Evolutionary conservation across 2,113 vertebrate genomes (phyloP).

Genomic region (Corapipo altera): DNA sequence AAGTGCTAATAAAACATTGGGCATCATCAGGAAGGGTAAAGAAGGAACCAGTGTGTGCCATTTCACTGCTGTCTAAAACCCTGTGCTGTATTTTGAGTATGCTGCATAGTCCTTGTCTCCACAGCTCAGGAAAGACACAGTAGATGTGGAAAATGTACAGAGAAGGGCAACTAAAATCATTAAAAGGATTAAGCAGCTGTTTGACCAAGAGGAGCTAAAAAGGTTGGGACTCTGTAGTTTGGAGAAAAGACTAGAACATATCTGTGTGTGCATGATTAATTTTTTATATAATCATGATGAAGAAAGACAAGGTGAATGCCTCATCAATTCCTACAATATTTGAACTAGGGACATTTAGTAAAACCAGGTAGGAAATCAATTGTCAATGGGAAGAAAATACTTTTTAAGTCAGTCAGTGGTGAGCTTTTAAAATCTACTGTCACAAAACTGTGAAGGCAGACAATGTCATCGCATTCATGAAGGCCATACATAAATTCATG

Average conservation of each 20-base stretch:
- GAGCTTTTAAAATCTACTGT: neutral
- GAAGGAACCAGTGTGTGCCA: neutral
- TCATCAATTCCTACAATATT: neutral
- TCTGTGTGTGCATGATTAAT: neutral
- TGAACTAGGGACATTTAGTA: neutral
- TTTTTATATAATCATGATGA: neutral
- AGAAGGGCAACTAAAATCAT: neutral
- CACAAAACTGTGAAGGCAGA: neutral
- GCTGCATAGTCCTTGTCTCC: neutral
- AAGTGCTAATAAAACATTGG: neutral
- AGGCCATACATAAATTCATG: neutral
- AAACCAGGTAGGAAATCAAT: neutral
- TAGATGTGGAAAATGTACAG: neutral
- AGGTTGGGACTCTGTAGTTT: neutral
- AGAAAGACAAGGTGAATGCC: neutral
- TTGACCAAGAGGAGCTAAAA: neutral
- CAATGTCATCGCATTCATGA: neutral
- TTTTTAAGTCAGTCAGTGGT: neutral
- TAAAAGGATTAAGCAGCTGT: neutral
- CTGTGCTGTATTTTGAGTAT: neutral
- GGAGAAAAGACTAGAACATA: neutral
- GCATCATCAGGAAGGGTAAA: neutral
- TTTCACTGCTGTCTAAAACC: neutral
- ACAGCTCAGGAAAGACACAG: neutral
- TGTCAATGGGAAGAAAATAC: neutral